Evolutionary conservation across 2,888 invertebrate genomes (phyloP).

Genomic region (Limnephilus marmoratus): DNA sequence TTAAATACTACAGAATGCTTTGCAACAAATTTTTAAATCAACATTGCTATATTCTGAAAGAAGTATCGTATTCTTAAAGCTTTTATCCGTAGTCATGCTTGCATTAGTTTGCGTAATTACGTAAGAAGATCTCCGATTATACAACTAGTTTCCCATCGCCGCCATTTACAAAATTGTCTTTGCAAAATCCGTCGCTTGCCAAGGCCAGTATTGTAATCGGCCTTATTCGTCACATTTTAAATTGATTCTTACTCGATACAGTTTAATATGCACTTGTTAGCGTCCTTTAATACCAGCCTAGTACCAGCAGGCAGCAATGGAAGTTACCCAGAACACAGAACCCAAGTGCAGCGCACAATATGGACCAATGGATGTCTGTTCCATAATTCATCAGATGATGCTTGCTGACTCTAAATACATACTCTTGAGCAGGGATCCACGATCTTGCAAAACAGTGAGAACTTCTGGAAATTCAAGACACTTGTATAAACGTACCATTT

Average conservation of each 20-base stretch:
- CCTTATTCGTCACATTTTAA: too few species aligned
- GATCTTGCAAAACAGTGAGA: not conserved
- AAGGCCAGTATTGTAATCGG: too few species aligned
- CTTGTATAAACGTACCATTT: not conserved
- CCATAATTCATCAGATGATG: slow-evolving; percentile 40
- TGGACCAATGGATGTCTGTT: slow-evolving; percentile 53
- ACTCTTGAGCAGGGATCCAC: not conserved
- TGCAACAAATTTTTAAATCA: too few species aligned
- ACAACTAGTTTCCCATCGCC: too few species aligned
- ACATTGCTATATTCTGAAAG: too few species aligned
- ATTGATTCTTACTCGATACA: not conserved
- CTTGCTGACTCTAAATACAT: not conserved
- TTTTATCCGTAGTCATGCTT: too few species aligned
- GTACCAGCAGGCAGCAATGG: not conserved
- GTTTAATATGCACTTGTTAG: not conserved
- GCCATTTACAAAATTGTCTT: too few species aligned
- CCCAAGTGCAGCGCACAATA: slow-evolving; percentile 32
- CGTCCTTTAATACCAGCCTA: slow-evolving; percentile 17
- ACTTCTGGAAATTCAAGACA: not conserved
- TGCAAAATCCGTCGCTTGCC: too few species aligned
- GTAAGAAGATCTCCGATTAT: too few species aligned
- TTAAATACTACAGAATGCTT: too few species aligned
- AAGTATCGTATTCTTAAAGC: too few species aligned
- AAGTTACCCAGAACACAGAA: slow-evolving; percentile 7
- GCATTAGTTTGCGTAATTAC: too few species aligned